Percentiles rank a stretch among this genome's conserved stretches.
phyloP scores from a whole-genome alignment of 1,140 invertebrate genomes.

The Papilio polytes region DNA sequence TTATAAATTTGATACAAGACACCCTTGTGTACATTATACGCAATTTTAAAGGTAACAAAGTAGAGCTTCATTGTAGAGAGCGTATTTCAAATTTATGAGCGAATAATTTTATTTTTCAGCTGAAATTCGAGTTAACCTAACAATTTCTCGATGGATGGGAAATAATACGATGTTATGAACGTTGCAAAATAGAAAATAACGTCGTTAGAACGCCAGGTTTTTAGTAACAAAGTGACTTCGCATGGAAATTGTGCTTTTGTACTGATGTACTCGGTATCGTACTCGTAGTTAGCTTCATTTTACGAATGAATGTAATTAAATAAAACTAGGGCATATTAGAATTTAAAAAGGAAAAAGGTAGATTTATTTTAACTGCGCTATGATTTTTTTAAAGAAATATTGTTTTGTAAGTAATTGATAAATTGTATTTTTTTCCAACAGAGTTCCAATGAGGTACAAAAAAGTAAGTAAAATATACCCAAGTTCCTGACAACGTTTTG shows the following conservation, averaged over 20 bases:
- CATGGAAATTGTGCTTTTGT: slow-evolving; percentile 9
- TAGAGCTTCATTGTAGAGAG: slow-evolving; percentile 21
- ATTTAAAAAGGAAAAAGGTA: not conserved
- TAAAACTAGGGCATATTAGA: not conserved
- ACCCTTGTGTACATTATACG: not conserved
- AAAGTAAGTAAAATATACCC: slow-evolving; percentile 15
- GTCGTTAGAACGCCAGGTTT: slow-evolving; percentile 13
- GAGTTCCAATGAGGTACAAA: not conserved
- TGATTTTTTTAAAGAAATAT: not conserved
- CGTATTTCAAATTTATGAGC: slow-evolving; percentile 37
- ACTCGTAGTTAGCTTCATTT: not conserved
- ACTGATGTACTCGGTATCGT: not conserved
- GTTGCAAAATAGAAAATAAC: slow-evolving; percentile 51
- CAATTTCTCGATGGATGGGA: slow-evolving; percentile 26
- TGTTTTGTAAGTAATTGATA: no score
- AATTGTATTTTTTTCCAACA: not conserved
- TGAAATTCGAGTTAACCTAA: slow-evolving; percentile 21
- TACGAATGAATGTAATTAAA: not conserved
- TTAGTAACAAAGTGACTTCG: slow-evolving; percentile 1
- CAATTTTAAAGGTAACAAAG: slow-evolving; percentile 36
- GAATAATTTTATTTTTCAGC: slow-evolving; percentile 29
- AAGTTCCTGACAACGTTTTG: slow-evolving; percentile 58
- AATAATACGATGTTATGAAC: slow-evolving; percentile 46
- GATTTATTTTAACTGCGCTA: not conserved
- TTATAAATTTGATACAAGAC: slow-evolving; percentile 24